Evolutionary conservation across 2,113 vertebrate genomes (phyloP).

Genomic region (Quiscalus mexicanus): DNA sequence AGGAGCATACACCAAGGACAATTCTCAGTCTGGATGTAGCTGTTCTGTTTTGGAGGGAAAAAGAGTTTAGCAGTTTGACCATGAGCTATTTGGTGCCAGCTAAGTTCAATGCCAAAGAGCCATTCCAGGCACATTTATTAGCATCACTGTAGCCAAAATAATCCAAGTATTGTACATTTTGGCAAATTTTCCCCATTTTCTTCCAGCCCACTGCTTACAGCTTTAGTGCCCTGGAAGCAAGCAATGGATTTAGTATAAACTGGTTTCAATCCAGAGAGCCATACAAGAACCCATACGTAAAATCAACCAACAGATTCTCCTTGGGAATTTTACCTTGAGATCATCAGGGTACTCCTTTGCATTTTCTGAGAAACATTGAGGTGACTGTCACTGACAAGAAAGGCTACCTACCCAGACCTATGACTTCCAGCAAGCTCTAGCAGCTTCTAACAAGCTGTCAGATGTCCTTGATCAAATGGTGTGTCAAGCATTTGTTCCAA

Average conservation of each 20-base stretch:
- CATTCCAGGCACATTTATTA: conserved; percentile 1
- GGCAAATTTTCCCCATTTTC: not conserved
- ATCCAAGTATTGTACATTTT: not conserved
- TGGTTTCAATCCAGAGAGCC: not conserved
- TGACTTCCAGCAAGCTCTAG: not conserved
- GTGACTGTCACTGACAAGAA: not conserved
- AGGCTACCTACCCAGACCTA: not conserved
- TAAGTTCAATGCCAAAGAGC: not conserved
- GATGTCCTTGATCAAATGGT: not conserved
- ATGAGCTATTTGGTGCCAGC: not conserved
- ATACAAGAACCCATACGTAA: not conserved
- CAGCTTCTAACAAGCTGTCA: not conserved
- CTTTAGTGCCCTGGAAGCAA: not conserved
- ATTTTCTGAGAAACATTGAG: not conserved
- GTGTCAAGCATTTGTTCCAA: not conserved
- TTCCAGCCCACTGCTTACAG: not conserved
- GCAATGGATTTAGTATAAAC: not conserved
- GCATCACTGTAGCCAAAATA: conserved; percentile 1
- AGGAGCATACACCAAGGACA: not conserved
- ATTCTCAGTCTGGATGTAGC: not conserved
- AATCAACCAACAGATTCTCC: not conserved
- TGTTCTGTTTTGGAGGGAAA: not conserved
- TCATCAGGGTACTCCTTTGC: not conserved
- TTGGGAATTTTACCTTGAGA: not conserved
- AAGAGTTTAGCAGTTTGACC: not conserved